Conservation (phyloP, 2,113 vertebrate species). For the Malurus alboscapulatus region DNA sequence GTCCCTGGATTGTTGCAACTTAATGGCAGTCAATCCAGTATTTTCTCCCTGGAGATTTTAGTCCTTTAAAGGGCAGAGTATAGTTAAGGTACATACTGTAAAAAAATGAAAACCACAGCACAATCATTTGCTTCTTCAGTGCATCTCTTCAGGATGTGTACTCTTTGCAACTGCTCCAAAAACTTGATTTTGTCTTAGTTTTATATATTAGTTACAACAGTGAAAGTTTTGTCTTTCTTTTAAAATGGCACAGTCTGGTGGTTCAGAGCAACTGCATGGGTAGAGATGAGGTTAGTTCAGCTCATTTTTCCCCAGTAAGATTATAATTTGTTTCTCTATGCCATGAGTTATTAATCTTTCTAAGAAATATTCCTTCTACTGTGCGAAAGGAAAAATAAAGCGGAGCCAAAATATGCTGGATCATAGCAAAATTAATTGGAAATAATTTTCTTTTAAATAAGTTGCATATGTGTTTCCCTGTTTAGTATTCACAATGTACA, state of each 20-base stretch:
- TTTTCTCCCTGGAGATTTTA: background rate
- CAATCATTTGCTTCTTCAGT: background rate
- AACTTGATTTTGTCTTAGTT: background rate
- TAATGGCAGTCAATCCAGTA: background rate
- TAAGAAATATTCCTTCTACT: conserved; percentile 40
- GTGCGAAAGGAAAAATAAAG: conserved; percentile 36
- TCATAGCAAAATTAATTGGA: conserved; percentile 45
- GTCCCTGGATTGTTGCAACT: background rate
- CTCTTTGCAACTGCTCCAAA: background rate
- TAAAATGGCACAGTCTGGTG: background rate
- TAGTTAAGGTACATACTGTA: background rate
- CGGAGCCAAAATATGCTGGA: background rate
- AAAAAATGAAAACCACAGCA: background rate
- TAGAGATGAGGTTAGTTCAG: conserved; percentile 6
- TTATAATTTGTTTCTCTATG: conserved; percentile 37
- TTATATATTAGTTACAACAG: background rate
- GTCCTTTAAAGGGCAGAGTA: background rate
- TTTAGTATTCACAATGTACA: conserved; percentile 32
- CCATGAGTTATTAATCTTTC: conserved; percentile 43
- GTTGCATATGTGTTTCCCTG: conserved; percentile 61
- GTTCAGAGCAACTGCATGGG: background rate
- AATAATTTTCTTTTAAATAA: conserved; percentile 72
- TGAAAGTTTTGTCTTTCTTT: background rate
- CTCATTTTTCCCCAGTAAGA: conserved; percentile 2
- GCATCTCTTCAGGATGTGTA: background rate